These are phyloP conservation scores for Sebastes nivosus DNA, from an alignment of 2,797 vertebrate genomes.

Conservation along the genomic window DNA sequence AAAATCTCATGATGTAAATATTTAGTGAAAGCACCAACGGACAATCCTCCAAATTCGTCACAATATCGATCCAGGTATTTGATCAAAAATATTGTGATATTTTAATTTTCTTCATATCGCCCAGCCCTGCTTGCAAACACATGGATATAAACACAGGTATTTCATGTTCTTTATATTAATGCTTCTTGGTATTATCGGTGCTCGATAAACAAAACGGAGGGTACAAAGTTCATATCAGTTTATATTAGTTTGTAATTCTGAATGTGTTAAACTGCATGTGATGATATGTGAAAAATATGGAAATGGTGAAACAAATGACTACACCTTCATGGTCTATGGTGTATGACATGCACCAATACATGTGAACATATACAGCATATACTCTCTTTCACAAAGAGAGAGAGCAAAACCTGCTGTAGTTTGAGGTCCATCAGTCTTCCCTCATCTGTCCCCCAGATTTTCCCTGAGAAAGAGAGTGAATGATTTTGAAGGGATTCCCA, in stretches of 20 bases:
- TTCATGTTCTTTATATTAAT: neutral
- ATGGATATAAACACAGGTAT: neutral
- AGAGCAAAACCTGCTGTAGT: neutral
- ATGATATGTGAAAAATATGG: no score
- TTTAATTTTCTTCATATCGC: no score
- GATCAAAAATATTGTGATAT: no score
- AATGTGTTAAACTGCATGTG: neutral
- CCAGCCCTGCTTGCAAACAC: neutral
- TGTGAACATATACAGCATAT: neutral
- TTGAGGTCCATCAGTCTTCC: conserved; percentile 19
- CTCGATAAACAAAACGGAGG: neutral
- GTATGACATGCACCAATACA: neutral
- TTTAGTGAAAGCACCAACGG: no score
- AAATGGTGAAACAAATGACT: no score
- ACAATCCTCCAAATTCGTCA: no score
- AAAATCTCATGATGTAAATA: no score
- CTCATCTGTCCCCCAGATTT: neutral
- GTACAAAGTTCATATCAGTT: neutral
- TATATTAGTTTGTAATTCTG: neutral
- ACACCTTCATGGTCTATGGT: no score
- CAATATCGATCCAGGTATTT: no score
- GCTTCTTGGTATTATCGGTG: no score
- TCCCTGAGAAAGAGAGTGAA: conserved; percentile 12
- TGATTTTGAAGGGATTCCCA: conserved; percentile 15
- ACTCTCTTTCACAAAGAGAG: neutral